These are phyloP conservation scores for Serripes groenlandicus DNA, from an alignment of 2,888 invertebrate genomes.

Conservation along the genomic window DNA sequence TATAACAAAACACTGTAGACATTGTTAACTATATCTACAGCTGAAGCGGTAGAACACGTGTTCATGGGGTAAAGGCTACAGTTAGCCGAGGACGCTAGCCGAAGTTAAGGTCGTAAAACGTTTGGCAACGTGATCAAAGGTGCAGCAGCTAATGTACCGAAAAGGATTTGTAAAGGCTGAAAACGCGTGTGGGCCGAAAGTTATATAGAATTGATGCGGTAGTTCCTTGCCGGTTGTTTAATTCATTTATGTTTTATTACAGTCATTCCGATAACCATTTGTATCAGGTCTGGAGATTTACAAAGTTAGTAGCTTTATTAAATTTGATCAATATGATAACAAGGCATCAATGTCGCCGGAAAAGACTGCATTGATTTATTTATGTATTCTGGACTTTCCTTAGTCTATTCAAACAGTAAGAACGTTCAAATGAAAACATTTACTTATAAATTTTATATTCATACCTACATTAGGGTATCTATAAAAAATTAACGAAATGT, in stretches of 20 bases:
- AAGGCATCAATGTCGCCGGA: too few relatives aligned
- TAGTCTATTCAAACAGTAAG: too few relatives aligned
- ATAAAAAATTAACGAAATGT: too few relatives aligned
- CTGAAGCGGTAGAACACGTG: background rate
- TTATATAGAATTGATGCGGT: conserved; percentile 6
- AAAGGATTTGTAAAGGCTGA: conserved; percentile 10
- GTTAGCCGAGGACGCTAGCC: background rate
- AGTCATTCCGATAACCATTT: background rate
- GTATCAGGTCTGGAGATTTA: background rate
- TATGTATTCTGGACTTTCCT: too few relatives aligned
- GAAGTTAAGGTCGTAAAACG: conserved; percentile 1
- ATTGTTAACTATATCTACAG: background rate
- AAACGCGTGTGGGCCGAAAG: conserved; percentile 21
- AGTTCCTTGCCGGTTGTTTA: conserved; percentile 18
- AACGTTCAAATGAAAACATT: too few relatives aligned
- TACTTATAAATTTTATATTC: too few relatives aligned
- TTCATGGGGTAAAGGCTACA: background rate
- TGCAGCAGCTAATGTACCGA: conserved; percentile 26
- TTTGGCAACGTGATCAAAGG: conserved; percentile 29
- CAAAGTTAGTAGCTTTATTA: background rate
- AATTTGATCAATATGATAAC: too few relatives aligned
- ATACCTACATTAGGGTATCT: too few relatives aligned
- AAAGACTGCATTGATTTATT: too few relatives aligned
- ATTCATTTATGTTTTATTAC: conserved; percentile 17
- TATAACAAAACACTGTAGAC: background rate